Evolutionary conservation across 1,140 invertebrate species (phyloP).

Genomic region (Probaryconus sp.): DNA sequence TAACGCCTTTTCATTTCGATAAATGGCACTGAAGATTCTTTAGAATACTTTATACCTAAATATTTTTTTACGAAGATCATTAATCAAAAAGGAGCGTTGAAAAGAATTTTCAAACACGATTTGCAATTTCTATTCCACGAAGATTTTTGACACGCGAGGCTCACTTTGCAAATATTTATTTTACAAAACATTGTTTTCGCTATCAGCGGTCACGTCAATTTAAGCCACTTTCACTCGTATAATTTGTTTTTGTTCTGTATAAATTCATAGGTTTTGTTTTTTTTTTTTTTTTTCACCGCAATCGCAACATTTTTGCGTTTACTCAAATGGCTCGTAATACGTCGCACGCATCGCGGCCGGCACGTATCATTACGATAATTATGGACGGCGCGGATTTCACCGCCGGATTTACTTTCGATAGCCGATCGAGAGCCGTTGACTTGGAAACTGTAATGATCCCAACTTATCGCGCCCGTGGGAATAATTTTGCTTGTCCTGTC

Average conservation of each 20-base stretch:
- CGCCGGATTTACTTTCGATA: slow-evolving; percentile 51
- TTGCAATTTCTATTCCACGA: too few species aligned
- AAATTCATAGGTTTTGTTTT: too few species aligned
- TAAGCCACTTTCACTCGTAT: slow-evolving; percentile 14
- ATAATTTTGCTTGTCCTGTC: slow-evolving; percentile 11
- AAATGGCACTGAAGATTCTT: too few species aligned
- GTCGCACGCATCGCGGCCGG: slow-evolving; percentile 31
- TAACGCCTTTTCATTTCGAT: too few species aligned
- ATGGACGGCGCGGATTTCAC: slow-evolving; percentile 38
- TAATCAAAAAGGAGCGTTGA: too few species aligned
- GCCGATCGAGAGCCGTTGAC: slow-evolving; percentile 46
- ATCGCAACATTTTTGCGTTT: slow-evolving; percentile 27
- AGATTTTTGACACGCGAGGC: too few species aligned
- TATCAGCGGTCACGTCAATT: slow-evolving; percentile 18
- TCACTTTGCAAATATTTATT: too few species aligned
- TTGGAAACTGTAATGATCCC: slow-evolving; percentile 45
- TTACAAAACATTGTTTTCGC: slow-evolving; percentile 43
- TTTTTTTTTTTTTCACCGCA: slow-evolving; percentile 34
- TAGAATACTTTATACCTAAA: too few species aligned
- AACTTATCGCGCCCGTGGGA: slow-evolving; percentile 28
- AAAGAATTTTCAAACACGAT: too few species aligned
- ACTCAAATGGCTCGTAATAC: slow-evolving; percentile 27
- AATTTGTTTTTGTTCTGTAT: slow-evolving; percentile 43
- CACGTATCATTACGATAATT: slow-evolving; percentile 51
- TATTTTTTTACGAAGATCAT: too few species aligned